Evolutionary conservation across 2,797 vertebrate species (phyloP), one percentile per base, ranked within the genome.

Genomic region (Epinephelus malabaricus): DNA sequence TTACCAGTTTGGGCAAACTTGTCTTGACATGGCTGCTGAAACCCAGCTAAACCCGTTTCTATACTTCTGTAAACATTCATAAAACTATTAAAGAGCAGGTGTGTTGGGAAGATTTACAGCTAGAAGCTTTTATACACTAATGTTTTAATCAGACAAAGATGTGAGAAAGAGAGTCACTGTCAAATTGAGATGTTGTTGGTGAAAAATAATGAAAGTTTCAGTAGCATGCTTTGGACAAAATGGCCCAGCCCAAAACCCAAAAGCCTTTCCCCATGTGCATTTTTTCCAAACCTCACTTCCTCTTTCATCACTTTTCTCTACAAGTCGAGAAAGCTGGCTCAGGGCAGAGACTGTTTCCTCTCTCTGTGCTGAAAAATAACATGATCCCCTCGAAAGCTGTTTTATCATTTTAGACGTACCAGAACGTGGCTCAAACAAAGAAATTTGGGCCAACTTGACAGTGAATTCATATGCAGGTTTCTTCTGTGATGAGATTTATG

Each of bases 181-280:
- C 51, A 68, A 47, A 83, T 66, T 71, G 13, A 76, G 58, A 83
- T 77, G 55, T 64, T 40, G 75, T 82, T 45, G 50, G 13, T 70
- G 47, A 63, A 70, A 43, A 43, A 76, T 21, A 69, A 56, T 21
- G 61, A 73, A 64, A 34, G 49, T 54, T 56, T 65, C 63, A 78
- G 73, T 54, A 72, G 63, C 72, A 77, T 45, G 43, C 70, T 71
- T 59, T 76, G 70, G 68, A 78, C 73, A 87, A 79, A 43, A 84
- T 59, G 53, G 53, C 65, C 83, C 78, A 76, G 71, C 82, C 88
- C 78, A 73, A 84, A 91, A 77, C 82, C 76, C 65, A 69, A 84
- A 84, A 87, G 68, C 64, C 64, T 85, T 91, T 91, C 82, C 79
- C 83, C 72, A 77, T 82, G 77, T 76, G 71, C 79, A 86, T 88